A percentile compares a stretch with the other conserved stretches of the same genome.
These are phyloP conservation scores for Hapalemur alaotrensis DNA, from an alignment of 2,797 vertebrate genomes.

Conservation along the genomic window DNA sequence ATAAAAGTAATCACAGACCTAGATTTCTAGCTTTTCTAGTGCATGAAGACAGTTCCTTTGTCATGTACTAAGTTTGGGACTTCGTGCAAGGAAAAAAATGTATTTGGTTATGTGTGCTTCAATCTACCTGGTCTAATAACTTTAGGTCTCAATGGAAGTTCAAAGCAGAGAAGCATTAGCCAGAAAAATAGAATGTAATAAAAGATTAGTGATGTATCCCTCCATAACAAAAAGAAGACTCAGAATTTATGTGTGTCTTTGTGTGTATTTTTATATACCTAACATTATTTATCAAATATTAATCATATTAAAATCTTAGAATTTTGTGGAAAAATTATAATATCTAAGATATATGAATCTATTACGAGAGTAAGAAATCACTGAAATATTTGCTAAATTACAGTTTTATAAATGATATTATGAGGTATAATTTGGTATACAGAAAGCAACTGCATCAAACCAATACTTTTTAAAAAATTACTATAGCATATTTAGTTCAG, in stretches of 20 bases:
- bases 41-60: slow-evolving; percentile 62
- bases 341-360: background rate
- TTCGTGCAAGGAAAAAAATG: slow-evolving; percentile 63
- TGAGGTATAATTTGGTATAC: background rate
- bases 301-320: background rate
- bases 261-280: background rate
- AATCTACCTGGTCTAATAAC: slow-evolving; percentile 75
- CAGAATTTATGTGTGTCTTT: background rate
- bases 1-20: slow-evolving; percentile 52
- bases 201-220: slow-evolving; percentile 49
- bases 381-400: background rate
- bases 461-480: background rate
- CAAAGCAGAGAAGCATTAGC: slow-evolving; percentile 61
- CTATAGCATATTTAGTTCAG: background rate
- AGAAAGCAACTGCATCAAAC: background rate
- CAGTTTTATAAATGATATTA: background rate
- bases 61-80: slow-evolving; percentile 33
- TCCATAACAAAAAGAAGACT: background rate
- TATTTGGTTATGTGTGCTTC: slow-evolving; percentile 73
- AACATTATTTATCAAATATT: slow-evolving; percentile 6
- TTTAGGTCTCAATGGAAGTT: slow-evolving; percentile 67
- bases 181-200: slow-evolving; percentile 70
- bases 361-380: background rate
- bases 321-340: background rate
- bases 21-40: slow-evolving; percentile 53